Evolutionary conservation across 2,113 vertebrate genomes (phyloP), one percentile per base, ranked within the genome.

Genomic region (Neogale vison): DNA sequence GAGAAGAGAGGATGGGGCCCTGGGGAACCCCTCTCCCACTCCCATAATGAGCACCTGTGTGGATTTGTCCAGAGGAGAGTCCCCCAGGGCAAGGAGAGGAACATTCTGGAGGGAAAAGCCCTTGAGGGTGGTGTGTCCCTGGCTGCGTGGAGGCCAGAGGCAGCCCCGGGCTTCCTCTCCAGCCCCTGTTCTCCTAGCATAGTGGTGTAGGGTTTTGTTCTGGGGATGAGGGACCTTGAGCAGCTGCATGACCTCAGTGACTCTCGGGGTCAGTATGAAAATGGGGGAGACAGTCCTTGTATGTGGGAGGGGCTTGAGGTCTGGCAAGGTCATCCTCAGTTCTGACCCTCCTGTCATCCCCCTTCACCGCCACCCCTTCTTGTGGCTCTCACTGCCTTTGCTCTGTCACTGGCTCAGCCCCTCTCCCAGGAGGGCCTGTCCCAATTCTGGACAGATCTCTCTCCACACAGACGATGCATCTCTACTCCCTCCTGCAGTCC

Each of bases 41-140:
- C 42, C 12, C 65, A 81, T 81, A 71, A 97, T 91, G 88, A 93
- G 50, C 18, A 42, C 10, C 80, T 63, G 26, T 23, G 15, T 55
- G 42, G 47, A 74, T 6, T 90, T 95, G 52, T 98, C 96, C 39
- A 93, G 95, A 97, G 95, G 86, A 82, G 67, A 55, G 39, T 65
- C n/a, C 76, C 91, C 74, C 42, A 74, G 14, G 57, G 76, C 20
- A 52, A 31, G 17, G 61, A 59, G 74, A 45, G 36, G 47, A 42
- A 31, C 87, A 72, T 86, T 77, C 72, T 88, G 17, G 59, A 82
- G 36, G 72, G 57, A 88, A 63, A 12, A 18, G 50, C 52, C 23
- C 59, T 83, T 76, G 45, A 76, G 36, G 36, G 34, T 55, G 12
- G 1, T 36, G 57, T 88, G 77, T 85, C 59, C 88, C 55, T 67